Evolutionary conservation across 2,113 vertebrate species (phyloP), one percentile per base, ranked within the genome.

Genomic region (Menidia beryllina): DNA sequence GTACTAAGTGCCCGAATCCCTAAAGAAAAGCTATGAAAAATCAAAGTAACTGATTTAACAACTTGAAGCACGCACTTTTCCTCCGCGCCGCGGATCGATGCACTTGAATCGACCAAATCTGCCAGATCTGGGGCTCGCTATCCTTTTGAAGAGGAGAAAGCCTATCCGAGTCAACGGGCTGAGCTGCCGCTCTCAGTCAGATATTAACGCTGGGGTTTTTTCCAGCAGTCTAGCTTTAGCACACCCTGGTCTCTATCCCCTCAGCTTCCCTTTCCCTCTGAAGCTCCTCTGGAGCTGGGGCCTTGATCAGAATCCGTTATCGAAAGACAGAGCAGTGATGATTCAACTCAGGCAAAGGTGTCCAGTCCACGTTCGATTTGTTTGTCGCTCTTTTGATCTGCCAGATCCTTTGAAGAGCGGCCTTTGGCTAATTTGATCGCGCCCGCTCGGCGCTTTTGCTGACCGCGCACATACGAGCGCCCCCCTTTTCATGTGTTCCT

Each of bases 81-180:
- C n/a, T 17, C 69, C 61, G 66, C 13, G 59, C 62, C 21, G 69
- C 14, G 69, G 83, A 89, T 93, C 89, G 52, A 90, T 89, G 86
- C 71, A 38, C 79, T 86, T 65, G 80, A 88, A 91, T 93, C 76
- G 78, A 89, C 88, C 83, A 89, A 84, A 90, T 91, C 86, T 78
- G 76, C 5, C 41, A 85, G 91, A 92, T 92, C 87, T 88, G 72
- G 88, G 86, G 89, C 85, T 91, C 69, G 86, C 80, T 72, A 41
- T 92, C 69, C 89, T 89, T 93, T 93, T 94, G 92, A 93, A 92
- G 91, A 90, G 78, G 79, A 86, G 88, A 90, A 86, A 80, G 84
- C 79, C 89, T 65, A 76, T 91, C 79, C 81, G 85, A 89, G 86
- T 84, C 55, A 43, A 77, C 77, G 53, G 83, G 69, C 83, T 83